phyloP scores from a whole-genome alignment of 2,888 invertebrate species.

The Acleris emargana region DNA sequence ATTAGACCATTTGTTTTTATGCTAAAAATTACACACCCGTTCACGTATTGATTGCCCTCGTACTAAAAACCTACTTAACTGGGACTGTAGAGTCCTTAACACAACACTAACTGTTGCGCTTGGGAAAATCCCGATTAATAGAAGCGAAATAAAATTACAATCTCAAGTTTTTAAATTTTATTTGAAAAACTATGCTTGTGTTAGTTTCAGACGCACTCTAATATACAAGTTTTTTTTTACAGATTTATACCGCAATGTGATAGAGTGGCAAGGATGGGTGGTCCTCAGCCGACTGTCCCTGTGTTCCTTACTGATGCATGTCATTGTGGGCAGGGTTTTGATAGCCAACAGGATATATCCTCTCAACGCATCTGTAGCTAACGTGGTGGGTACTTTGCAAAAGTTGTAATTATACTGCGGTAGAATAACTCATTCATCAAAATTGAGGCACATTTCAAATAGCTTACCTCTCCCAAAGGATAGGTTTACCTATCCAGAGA shows the following conservation, averaged over 20 bases:
- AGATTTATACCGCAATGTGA: conserved; percentile 31
- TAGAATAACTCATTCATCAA: too few species aligned
- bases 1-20: too few species aligned
- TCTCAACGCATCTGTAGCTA: conserved; percentile 27
- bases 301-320: conserved; percentile 28
- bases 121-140: not conserved
- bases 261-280: conserved; percentile 37
- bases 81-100: not conserved
- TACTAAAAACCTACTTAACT: conserved; percentile 15
- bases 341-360: conserved; percentile 27
- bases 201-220: too few species aligned
- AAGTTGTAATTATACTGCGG: not conserved
- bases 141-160: too few species aligned
- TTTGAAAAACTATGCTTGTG: too few species aligned
- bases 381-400: conserved; percentile 18
- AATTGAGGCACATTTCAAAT: too few species aligned
- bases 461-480: too few species aligned
- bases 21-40: too few species aligned
- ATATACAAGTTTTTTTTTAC: not conserved
- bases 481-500: too few species aligned
- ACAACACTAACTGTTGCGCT: not conserved
- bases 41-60: conserved; percentile 11
- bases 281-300: conserved; percentile 33
- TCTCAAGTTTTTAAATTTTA: too few species aligned
- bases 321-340: conserved; percentile 25